Evolutionary conservation across 2,888 invertebrate species (phyloP).

Genomic region (Zaprionus bogoriensis): DNA sequence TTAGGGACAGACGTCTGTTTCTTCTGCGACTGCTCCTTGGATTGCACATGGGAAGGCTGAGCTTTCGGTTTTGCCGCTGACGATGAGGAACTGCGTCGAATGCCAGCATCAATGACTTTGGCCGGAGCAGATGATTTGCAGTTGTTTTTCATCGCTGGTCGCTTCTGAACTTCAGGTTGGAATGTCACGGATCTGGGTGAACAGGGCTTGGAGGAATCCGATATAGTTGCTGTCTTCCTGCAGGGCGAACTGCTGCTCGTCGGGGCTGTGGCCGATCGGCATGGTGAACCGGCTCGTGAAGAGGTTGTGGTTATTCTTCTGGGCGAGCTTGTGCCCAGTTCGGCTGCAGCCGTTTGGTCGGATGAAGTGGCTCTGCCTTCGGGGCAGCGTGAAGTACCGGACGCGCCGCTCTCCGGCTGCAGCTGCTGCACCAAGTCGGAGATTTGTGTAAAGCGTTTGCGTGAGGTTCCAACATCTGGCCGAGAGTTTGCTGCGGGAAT

Average conservation of each 20-base stretch:
- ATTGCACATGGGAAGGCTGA: neutral
- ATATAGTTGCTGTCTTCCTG: neutral
- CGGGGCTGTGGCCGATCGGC: neutral
- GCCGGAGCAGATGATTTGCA: conserved; percentile 13
- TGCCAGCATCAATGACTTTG: conserved; percentile 51
- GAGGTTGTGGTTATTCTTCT: neutral
- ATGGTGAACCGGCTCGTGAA: neutral
- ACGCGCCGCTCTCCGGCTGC: neutral
- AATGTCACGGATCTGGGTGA: neutral
- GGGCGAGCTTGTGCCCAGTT: neutral
- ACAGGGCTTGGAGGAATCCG: neutral
- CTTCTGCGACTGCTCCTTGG: conserved; percentile 10
- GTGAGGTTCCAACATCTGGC: neutral
- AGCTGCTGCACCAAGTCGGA: conserved; percentile 65
- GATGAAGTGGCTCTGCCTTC: neutral
- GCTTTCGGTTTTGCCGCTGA: neutral
- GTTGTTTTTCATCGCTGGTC: conserved; percentile 7
- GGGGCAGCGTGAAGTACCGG: neutral
- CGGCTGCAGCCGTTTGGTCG: neutral
- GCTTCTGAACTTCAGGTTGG: conserved; percentile 1
- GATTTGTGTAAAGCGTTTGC: conserved; percentile 75
- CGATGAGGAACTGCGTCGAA: neutral
- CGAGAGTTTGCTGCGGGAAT: conserved; percentile 10
- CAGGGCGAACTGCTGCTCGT: neutral
- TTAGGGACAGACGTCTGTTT: neutral